Evolutionary conservation across 2,888 invertebrate species (phyloP), one percentile per base, ranked within the genome.

Genomic region (Clanis bilineata): DNA sequence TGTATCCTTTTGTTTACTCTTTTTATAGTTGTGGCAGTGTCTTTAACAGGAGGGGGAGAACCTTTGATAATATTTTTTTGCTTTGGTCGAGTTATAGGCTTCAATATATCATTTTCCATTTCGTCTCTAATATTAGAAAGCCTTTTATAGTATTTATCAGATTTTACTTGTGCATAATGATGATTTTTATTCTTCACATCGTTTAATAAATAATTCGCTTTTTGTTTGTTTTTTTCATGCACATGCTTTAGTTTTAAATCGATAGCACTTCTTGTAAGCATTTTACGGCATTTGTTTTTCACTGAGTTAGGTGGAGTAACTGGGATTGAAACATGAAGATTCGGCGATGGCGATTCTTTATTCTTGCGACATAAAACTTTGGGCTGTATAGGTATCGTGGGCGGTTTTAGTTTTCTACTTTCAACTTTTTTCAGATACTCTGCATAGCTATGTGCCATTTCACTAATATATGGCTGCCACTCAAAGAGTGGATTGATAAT

Each of bases 1-100:
- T 91, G 83, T 41, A 93, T 85, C 63, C 83, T 79, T 67, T 92
- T 92, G 59, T 93, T 93, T 59, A 93, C 83, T 68, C 94, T 83
- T 77, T 93, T 90, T 0, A 94, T 68, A 6, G 92, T 88, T 0
- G 94, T 83, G 12, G 86, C 75, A 2, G 88, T 94, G 62, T 89
- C 86, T 83, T 93, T 94, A 0, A 90, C 71, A n/a, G 76, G 66
- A 15, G 74, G 73, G 9, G 67, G 57, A 18, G 64, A 45, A 38
- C 65, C 61, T 67, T 71, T 81, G 9, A 62, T 4, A 22, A 63
- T 59, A 59, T 65, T 58, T 60, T 70, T 77, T 63, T 63, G 69
- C 59, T 67, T 77, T 22, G 71, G 62, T 65, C 79, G 83, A 0
- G 66, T 60, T n/a, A 71, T 45, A 18, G 74, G 62, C 62, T 78